Conservation (phyloP, 2,888 invertebrate species). For the Sipunculus nudus region DNA sequence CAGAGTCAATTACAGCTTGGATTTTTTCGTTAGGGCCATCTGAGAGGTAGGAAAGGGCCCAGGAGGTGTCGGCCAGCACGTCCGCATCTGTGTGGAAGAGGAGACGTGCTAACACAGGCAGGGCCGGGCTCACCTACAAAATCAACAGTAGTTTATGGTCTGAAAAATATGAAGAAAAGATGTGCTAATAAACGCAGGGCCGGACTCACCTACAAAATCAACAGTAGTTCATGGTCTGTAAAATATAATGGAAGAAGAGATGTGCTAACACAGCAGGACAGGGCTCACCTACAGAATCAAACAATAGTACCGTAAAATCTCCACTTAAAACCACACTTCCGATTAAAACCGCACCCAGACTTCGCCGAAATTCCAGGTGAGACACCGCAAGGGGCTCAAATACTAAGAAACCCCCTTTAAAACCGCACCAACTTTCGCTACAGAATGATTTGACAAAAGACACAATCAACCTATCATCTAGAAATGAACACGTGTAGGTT, state of each 20-base stretch:
- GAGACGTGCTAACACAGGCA: slow-evolving; percentile 87
- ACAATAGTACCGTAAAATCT: too few species aligned
- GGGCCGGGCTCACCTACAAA: slow-evolving; percentile 64
- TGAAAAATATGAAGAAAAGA: slow-evolving; percentile 80
- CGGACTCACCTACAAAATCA: slow-evolving; percentile 55
- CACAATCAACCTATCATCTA: too few species aligned
- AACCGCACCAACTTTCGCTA: too few species aligned
- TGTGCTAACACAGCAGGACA: slow-evolving; percentile 82
- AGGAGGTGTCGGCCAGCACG: slow-evolving; percentile 92
- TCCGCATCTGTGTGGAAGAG: slow-evolving; percentile 88
- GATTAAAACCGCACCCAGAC: too few species aligned
- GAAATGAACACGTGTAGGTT: too few species aligned
- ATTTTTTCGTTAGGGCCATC: slow-evolving; percentile 98
- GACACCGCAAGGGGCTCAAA: too few species aligned
- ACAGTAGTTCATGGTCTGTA: too few species aligned
- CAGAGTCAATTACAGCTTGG: slow-evolving; percentile 94
- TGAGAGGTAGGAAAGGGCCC: slow-evolving; percentile 95
- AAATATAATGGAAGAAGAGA: slow-evolving; percentile 84
- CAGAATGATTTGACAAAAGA: too few species aligned
- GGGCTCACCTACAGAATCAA: slow-evolving; percentile 55
- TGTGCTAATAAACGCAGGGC: slow-evolving; percentile 85
- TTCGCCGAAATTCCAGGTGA: too few species aligned
- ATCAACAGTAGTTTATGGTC: background rate
- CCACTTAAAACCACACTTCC: too few species aligned
- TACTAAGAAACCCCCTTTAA: too few species aligned